Conservation (phyloP, 2,888 invertebrate genomes). For the Cheilosia soror region DNA sequence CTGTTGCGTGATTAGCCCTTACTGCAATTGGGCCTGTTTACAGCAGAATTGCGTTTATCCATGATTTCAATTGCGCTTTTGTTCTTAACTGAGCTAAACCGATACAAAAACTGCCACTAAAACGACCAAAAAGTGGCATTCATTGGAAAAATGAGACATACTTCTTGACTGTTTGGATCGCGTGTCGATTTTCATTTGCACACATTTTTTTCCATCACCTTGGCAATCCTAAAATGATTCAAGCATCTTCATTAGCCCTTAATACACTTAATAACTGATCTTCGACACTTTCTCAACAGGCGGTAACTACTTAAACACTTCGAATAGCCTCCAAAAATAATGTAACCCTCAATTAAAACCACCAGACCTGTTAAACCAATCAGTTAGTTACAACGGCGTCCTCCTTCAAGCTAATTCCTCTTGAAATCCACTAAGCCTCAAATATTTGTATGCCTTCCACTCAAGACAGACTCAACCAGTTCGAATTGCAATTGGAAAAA, state of each 20-base stretch:
- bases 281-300: constrained; percentile 41
- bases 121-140: too few species aligned
- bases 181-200: too few species aligned
- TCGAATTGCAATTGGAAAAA: constrained; percentile 23
- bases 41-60: too few species aligned
- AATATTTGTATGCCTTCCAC: constrained; percentile 3
- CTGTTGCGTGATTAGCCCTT: too few species aligned
- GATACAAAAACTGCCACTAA: too few species aligned
- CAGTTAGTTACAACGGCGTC: constrained; percentile 35
- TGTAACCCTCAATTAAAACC: constrained; percentile 15
- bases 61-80: too few species aligned
- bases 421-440: constrained; percentile 15
- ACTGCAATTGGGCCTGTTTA: too few species aligned
- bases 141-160: too few species aligned
- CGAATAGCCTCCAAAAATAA: constrained; percentile 23
- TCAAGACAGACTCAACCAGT: constrained; percentile 29
- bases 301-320: constrained; percentile 12
- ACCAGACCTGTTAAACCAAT: constrained; percentile 33
- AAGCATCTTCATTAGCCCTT: constrained; percentile 2
- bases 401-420: constrained; percentile 22
- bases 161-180: too few species aligned
- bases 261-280: constrained; percentile 42
- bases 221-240: not conserved
- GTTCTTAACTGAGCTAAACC: too few species aligned
- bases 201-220: not conserved